Evolutionary conservation across 1,140 invertebrate species (phyloP).

Genomic region (Chymomyza costata): DNA sequence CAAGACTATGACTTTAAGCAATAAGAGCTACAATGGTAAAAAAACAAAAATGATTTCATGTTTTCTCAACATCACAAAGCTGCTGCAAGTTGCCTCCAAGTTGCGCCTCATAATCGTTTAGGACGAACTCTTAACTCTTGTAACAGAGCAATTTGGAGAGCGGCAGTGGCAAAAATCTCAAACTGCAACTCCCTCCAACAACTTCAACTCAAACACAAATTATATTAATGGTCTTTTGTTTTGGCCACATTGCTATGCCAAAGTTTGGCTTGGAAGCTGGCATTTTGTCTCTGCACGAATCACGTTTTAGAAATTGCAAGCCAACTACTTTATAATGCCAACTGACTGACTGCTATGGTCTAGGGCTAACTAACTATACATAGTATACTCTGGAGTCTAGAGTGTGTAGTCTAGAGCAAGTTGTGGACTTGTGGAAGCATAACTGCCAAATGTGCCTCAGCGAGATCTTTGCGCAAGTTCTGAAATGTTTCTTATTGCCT

Average conservation of each 20-base stretch:
- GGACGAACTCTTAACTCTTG: constrained; percentile 29
- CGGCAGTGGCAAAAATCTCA: too few relatives aligned
- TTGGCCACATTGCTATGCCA: constrained; percentile 11
- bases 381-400: too few relatives aligned
- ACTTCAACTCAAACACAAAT: constrained; percentile 44
- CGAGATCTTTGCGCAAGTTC: constrained; percentile 56
- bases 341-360: constrained; percentile 20
- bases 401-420: too few relatives aligned
- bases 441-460: constrained; percentile 32
- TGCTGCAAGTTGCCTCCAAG: constrained; percentile 17
- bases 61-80: constrained; percentile 37
- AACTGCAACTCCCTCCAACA: too few relatives aligned
- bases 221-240: constrained; percentile 66
- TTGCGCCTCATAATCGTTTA: constrained; percentile 53
- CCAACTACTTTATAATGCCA: too few relatives aligned
- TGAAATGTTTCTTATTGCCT: constrained; percentile 42
- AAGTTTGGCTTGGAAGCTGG: constrained; percentile 15
- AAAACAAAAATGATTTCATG: constrained; percentile 39
- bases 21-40: constrained; percentile 11
- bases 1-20: constrained; percentile 16
- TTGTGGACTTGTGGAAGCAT: constrained; percentile 17
- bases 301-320: constrained; percentile 69
- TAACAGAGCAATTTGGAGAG: constrained; percentile 27
- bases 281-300: constrained; percentile 66
- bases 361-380: too few relatives aligned